A percentile compares a stretch with the other conserved stretches of the same genome.
Evolutionary conservation across 2,888 invertebrate genomes (phyloP).

Genomic region (Yponomeuta evonymella): DNA sequence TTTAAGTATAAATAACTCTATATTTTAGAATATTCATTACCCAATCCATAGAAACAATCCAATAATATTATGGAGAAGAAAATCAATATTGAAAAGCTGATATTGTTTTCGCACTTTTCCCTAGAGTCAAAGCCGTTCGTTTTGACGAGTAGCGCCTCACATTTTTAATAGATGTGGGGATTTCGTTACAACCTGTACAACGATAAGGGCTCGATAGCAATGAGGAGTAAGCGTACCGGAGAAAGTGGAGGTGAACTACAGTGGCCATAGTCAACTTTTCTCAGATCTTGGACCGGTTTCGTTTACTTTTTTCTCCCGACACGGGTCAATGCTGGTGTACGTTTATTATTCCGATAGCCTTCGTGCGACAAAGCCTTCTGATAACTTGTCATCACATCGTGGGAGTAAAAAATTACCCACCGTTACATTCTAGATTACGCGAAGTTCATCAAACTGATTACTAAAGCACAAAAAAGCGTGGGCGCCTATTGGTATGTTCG

Average conservation of each 20-base stretch:
- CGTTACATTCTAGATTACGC: slow-evolving; percentile 12
- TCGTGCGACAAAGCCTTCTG: not conserved
- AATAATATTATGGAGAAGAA: too few species aligned
- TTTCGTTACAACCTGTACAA: not conserved
- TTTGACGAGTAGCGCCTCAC: too few species aligned
- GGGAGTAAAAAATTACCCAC: slow-evolving; percentile 7
- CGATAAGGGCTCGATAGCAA: not conserved
- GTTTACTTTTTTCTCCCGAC: slow-evolving; percentile 38
- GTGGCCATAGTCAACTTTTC: slow-evolving; percentile 48
- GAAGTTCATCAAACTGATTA: slow-evolving; percentile 38
- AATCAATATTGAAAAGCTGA: too few species aligned
- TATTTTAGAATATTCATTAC: too few species aligned
- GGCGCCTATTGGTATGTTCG: slow-evolving; percentile 41
- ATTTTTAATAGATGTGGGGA: too few species aligned
- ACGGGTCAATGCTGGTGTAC: slow-evolving; percentile 16
- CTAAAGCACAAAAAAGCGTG: slow-evolving; percentile 40
- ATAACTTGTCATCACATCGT: slow-evolving; percentile 15
- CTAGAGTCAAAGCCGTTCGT: too few species aligned
- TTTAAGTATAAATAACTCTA: too few species aligned
- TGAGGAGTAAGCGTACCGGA: slow-evolving; percentile 26
- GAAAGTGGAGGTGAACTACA: slow-evolving; percentile 56
- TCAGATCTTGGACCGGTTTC: slow-evolving; percentile 53
- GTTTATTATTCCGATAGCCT: not conserved
- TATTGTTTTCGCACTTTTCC: too few species aligned
- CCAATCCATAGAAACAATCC: too few species aligned